Conservation (phyloP, 2,797 vertebrate species). For the Triplophysa yarkandensis region DNA sequence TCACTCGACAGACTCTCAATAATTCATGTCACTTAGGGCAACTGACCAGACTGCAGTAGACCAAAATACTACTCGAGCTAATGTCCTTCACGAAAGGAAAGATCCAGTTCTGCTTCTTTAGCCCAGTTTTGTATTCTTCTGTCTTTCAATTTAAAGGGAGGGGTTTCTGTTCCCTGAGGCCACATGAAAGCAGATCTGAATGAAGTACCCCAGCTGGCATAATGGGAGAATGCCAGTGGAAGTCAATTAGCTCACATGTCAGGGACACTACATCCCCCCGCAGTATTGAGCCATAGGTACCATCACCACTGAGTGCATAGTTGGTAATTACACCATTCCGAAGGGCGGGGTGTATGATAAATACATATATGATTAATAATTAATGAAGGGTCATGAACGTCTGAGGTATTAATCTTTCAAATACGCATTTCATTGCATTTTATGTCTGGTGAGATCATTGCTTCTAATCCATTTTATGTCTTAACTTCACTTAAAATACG, state of each 20-base stretch:
- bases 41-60: conserved; percentile 49
- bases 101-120: not conserved
- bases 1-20: conserved; percentile 64
- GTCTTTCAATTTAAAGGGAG: not conserved
- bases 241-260: conserved; percentile 71
- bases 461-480: conserved; percentile 20
- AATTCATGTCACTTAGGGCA: conserved; percentile 66
- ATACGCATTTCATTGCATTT: conserved; percentile 56
- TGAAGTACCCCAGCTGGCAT: conserved; percentile 47
- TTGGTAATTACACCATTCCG: conserved; percentile 10
- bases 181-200: conserved; percentile 42
- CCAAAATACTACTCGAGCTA: conserved; percentile 15
- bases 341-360: conserved; percentile 61
- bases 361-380: conserved; percentile 69
- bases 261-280: conserved; percentile 30
- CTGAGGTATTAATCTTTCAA: conserved; percentile 70
- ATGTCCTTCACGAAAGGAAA: conserved; percentile 27
- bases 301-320: conserved; percentile 55
- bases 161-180: conserved; percentile 25
- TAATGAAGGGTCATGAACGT: conserved; percentile 54
- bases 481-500: not conserved
- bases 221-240: conserved; percentile 65
- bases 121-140: conserved; percentile 5
- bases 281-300: conserved; percentile 44
- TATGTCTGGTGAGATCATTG: conserved; percentile 51